Base-by-base conservation (phyloP, 2,888 invertebrate genomes). In the Darwinula stevensoni region DNA sequence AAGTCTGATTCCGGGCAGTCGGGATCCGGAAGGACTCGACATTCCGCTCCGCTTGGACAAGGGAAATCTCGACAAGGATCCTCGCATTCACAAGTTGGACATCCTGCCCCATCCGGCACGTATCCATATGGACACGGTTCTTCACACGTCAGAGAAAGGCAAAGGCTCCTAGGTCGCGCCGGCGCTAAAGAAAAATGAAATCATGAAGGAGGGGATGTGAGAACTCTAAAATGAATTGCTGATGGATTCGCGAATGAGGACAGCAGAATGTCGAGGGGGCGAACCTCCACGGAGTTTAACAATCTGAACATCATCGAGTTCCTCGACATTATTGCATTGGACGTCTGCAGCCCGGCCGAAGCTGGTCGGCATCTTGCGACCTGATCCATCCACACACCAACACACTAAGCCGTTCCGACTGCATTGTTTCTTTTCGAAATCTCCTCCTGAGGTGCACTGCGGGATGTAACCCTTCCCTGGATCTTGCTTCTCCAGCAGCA, bases 51-150 rank as follows among this genome's bases (percentile, higher is more conserved):
- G 16, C 39, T 40, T 6, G 47, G 46, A 37, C 50, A 49, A 14
- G 37, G 34, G 32, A 62, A 73, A 18, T 72, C 71, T 35, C 70
- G 69, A 43, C 76, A 78, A 1, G 76, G 75, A 45, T 76, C 67
- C 31, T 74, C 70, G 45, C 78, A 78, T 47, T 75, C 74, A 46
- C 78, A 78, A 1, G 69, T 73, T 1, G 71, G 67, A 42, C 78
- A 78, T 1, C 74, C 75, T 31, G 63, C 58, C 4, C 54, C 49
- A 37, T 62, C 61, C 15, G 62, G 59, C 51, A 68, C 69, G 48
- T 73, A 76, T 1, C 78, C 78, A 42, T 74, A 76, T 47, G 76
- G 74, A 43, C 78, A 78, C 29, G 74, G 64, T 3, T 70, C 69
- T 0, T 74, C 71, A 44, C 78, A 78, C 31, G 75, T 65, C 3